Evolutionary conservation across 2,797 vertebrate genomes (phyloP).

Genomic region (Vireo griseus): DNA sequence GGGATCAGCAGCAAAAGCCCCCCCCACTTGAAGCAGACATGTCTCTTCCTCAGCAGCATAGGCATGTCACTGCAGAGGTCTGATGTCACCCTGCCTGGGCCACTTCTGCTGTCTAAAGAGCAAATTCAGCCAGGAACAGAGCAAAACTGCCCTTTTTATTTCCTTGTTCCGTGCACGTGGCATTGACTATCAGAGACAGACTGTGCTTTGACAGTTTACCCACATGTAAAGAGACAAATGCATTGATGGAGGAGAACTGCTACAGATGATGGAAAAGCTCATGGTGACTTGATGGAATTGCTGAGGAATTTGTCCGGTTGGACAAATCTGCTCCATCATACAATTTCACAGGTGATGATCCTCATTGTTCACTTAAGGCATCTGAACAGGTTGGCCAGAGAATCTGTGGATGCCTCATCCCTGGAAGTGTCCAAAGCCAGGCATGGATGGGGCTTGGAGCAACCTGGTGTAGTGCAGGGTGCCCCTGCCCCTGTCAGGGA

Average conservation of each 20-base stretch:
- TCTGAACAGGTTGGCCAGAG: not conserved
- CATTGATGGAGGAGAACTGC: not conserved
- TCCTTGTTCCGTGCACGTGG: accelerated
- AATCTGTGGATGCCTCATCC: not conserved
- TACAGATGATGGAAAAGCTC: not conserved
- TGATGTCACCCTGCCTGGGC: not conserved
- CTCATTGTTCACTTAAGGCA: not conserved
- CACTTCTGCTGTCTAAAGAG: not conserved
- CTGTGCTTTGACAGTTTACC: not conserved
- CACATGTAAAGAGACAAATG: not conserved
- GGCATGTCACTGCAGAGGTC: not conserved
- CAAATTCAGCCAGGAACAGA: not conserved
- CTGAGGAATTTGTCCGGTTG: not conserved
- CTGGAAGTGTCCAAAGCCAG: not conserved
- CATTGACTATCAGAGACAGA: not conserved
- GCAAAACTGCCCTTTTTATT: not conserved
- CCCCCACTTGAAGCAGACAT: no score
- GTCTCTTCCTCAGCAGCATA: not conserved
- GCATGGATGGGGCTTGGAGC: not conserved
- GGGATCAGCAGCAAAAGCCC: not conserved
- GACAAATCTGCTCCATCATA: not conserved
- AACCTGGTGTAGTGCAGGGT: not conserved
- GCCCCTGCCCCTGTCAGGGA: not conserved
- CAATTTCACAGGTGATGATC: accelerated
- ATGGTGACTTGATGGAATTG: not conserved